A percentile compares a stretch with the other conserved stretches of the same genome.
Evolutionary conservation across 2,113 vertebrate species (phyloP).

Genomic region (Larimichthys crocea): DNA sequence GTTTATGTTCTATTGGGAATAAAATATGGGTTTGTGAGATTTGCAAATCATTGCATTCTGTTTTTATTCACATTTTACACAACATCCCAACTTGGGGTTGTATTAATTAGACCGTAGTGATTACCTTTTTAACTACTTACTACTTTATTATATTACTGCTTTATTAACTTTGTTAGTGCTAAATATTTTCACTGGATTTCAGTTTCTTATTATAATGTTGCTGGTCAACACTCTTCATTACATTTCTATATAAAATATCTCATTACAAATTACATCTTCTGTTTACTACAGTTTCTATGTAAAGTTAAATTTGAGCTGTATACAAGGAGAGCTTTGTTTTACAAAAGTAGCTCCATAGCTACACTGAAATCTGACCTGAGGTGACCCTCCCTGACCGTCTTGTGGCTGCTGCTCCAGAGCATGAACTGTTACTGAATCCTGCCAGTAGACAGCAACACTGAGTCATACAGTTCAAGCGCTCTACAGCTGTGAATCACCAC

Average conservation of each 20-base stretch:
- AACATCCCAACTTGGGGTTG: too few relatives aligned
- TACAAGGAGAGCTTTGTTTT: not conserved
- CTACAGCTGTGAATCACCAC: not conserved
- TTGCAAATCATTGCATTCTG: too few relatives aligned
- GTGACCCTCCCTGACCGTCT: not conserved
- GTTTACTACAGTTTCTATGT: not conserved
- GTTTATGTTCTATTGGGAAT: too few relatives aligned
- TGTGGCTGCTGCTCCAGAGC: not conserved
- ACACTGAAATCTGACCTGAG: not conserved
- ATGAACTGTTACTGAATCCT: too few relatives aligned
- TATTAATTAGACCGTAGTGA: not conserved
- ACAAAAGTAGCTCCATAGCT: not conserved
- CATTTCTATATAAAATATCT: not conserved
- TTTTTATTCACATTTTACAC: too few relatives aligned
- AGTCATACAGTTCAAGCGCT: not conserved
- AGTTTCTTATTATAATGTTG: not conserved
- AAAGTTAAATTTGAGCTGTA: not conserved
- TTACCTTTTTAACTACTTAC: not conserved
- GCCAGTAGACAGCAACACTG: slow-evolving; percentile 39
- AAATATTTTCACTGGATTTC: not conserved
- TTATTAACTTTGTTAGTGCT: not conserved
- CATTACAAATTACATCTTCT: not conserved
- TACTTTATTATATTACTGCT: not conserved
- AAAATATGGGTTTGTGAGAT: too few relatives aligned
- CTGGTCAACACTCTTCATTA: too few relatives aligned